Conservation (phyloP, 1,140 invertebrate genomes). For the Eubasilissa regina region DNA sequence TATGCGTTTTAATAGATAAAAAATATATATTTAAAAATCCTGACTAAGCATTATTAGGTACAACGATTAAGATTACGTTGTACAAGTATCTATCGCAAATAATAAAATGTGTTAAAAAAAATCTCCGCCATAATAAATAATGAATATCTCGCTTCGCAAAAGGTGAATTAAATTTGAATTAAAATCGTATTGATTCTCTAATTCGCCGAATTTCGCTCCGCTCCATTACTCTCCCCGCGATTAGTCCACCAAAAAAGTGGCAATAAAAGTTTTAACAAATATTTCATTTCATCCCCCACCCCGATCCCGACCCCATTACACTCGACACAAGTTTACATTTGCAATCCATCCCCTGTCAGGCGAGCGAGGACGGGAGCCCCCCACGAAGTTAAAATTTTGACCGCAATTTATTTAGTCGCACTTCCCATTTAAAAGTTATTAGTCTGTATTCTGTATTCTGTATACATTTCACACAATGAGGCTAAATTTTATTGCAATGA, state of each 20-base stretch:
- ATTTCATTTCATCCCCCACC: conserved; percentile 17
- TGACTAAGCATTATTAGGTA: too few relatives aligned
- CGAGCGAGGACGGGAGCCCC: neutral
- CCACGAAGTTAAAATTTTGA: conserved; percentile 17
- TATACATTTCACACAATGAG: neutral
- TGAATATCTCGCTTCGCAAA: neutral
- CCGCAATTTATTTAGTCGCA: conserved; percentile 11
- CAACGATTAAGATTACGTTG: too few relatives aligned
- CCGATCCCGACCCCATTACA: neutral
- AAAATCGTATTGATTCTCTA: neutral
- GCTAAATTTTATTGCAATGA: conserved; percentile 17
- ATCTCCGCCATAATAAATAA: too few relatives aligned
- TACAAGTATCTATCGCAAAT: too few relatives aligned
- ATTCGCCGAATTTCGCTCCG: conserved; percentile 1
- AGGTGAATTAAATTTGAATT: conserved; percentile 28
- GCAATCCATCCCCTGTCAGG: conserved; percentile 20
- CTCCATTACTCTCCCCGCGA: conserved; percentile 42
- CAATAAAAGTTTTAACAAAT: conserved; percentile 51
- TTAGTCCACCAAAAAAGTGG: conserved; percentile 36
- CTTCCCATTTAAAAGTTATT: conserved; percentile 3
- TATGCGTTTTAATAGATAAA: too few relatives aligned
- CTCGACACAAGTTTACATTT: conserved; percentile 36
- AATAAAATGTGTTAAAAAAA: too few relatives aligned
- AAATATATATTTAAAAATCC: too few relatives aligned
- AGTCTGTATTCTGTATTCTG: too few relatives aligned